Conservation (phyloP, 2,797 vertebrate genomes). For the Pyrocephalus nanus region DNA sequence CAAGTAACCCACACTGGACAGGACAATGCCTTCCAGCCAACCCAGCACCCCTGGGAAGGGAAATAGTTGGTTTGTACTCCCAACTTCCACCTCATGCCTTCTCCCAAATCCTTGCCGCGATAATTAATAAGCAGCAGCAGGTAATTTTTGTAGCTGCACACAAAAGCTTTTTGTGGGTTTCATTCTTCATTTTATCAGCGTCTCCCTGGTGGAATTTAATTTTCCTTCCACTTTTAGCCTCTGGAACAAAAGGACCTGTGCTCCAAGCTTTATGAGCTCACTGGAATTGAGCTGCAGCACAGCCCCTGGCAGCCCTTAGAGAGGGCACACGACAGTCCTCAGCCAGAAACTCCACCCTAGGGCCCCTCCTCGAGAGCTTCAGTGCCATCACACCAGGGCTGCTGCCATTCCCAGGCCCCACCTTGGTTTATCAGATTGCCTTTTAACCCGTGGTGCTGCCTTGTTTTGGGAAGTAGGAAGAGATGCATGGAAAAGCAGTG, state of each 20-base stretch:
- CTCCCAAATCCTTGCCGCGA: not conserved
- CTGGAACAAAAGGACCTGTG: slow-evolving; percentile 34
- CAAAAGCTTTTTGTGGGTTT: not conserved
- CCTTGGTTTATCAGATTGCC: not conserved
- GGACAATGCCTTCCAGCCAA: not conserved
- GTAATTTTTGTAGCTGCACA: not conserved
- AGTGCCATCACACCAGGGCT: not conserved
- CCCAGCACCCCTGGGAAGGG: not conserved
- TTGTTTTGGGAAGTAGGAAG: not conserved
- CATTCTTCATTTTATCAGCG: not conserved
- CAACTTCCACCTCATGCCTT: not conserved
- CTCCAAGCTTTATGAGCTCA: not conserved
- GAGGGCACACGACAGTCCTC: not conserved
- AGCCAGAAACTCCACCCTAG: not conserved
- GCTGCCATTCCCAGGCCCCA: not conserved
- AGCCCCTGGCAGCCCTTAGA: not conserved
- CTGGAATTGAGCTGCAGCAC: not conserved
- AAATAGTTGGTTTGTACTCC: not conserved
- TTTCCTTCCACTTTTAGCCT: slow-evolving; percentile 31
- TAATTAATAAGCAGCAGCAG: not conserved
- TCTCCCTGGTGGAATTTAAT: not conserved
- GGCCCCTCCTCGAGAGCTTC: not conserved
- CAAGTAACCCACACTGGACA: not conserved
- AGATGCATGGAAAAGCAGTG: not conserved
- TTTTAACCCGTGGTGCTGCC: not conserved